A percentile compares a stretch with the other conserved stretches of the same genome.
Conservation (phyloP, 2,888 invertebrate genomes). For the Tachina lurida region DNA sequence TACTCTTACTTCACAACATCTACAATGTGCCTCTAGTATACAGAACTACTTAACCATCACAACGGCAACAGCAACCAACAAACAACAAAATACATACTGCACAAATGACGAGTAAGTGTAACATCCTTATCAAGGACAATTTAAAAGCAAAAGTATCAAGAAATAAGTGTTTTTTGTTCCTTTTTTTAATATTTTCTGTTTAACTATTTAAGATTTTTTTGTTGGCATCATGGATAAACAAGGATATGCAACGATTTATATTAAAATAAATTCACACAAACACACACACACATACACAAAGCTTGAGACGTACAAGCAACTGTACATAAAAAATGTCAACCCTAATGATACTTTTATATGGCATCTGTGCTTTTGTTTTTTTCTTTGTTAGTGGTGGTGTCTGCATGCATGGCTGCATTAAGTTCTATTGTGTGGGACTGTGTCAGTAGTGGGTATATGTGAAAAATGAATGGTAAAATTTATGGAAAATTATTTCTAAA, state of each 20-base stretch:
- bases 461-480: constrained; percentile 15
- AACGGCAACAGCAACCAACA: constrained; percentile 27
- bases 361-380: constrained; percentile 42
- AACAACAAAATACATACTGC: constrained; percentile 25
- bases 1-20: constrained; percentile 52
- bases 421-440: neutral
- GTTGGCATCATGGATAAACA: constrained; percentile 59
- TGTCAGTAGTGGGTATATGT: neutral
- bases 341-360: constrained; percentile 66
- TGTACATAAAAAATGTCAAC: constrained; percentile 63
- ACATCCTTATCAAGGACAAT: constrained; percentile 80
- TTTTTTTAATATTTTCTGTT: constrained; percentile 18
- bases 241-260: constrained; percentile 53
- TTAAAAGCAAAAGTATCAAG: constrained; percentile 73
- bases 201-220: constrained; percentile 26
- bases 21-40: constrained; percentile 2
- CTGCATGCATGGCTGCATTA: neutral
- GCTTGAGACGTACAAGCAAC: constrained; percentile 40
- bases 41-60: constrained; percentile 18
- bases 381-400: constrained; percentile 1
- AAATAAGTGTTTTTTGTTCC: constrained; percentile 50
- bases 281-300: constrained; percentile 2
- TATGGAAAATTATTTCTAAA: constrained; percentile 29
- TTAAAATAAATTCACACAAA: constrained; percentile 18
- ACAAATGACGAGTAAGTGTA: constrained; percentile 72